Evolutionary conservation across 2,797 vertebrate genomes (phyloP).

Genomic region (Scleropages formosus): DNA sequence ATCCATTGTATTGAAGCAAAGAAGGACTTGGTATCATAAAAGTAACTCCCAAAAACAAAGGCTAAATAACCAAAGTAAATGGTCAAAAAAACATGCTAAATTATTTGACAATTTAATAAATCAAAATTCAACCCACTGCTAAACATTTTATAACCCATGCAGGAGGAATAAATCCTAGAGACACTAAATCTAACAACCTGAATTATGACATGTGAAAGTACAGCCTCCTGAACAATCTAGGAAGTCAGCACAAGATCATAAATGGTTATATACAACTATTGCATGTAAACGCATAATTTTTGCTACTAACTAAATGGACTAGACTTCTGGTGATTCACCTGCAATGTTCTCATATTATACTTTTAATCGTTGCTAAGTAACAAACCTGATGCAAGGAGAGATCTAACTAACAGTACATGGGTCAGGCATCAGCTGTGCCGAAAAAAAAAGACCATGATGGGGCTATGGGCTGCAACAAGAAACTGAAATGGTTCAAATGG

Average conservation of each 20-base stretch:
- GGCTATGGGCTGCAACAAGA: too few relatives aligned
- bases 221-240: not conserved
- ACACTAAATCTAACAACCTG: not conserved
- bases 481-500: too few relatives aligned
- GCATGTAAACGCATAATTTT: not conserved
- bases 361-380: conserved; percentile 24
- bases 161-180: not conserved
- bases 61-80: too few relatives aligned
- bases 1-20: too few relatives aligned
- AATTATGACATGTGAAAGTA: not conserved
- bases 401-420: not conserved
- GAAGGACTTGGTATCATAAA: too few relatives aligned
- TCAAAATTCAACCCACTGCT: too few relatives aligned
- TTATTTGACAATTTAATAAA: too few relatives aligned
- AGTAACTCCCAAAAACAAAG: too few relatives aligned
- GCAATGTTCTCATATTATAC: not conserved
- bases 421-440: not conserved
- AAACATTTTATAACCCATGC: too few relatives aligned
- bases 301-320: not conserved
- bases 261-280: not conserved
- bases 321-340: not conserved
- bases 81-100: too few relatives aligned
- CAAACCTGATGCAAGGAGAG: conserved; percentile 13
- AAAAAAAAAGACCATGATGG: not conserved
- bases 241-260: not conserved